Evolutionary conservation across 2,113 vertebrate genomes (phyloP).

Genomic region (Pongo abelii): DNA sequence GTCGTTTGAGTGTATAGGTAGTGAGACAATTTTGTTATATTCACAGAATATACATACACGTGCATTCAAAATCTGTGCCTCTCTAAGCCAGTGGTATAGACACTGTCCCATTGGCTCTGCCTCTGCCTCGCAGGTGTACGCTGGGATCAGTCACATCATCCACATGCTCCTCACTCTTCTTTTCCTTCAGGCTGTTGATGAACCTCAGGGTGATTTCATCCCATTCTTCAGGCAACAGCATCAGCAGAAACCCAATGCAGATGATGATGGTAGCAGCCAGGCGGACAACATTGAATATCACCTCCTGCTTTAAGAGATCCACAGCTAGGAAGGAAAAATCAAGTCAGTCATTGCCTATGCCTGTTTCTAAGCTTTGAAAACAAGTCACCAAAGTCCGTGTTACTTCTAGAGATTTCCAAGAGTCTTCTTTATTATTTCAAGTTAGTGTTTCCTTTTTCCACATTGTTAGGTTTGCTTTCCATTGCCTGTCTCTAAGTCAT

Average conservation of each 20-base stretch:
- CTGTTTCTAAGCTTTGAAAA: not conserved
- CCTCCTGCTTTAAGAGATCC: slow-evolving; percentile 96
- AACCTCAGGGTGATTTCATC: slow-evolving; percentile 96
- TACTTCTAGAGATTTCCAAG: not conserved
- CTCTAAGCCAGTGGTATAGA: slow-evolving; percentile 94
- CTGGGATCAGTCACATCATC: slow-evolving; percentile 94
- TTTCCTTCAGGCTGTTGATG: slow-evolving; percentile 94
- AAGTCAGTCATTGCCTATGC: fast-evolving
- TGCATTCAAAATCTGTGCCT: slow-evolving; percentile 70
- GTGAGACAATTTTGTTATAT: slow-evolving; percentile 86
- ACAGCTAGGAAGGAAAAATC: slow-evolving; percentile 84
- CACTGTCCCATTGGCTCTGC: slow-evolving; percentile 93
- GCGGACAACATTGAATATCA: slow-evolving; percentile 97
- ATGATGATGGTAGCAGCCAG: slow-evolving; percentile 97
- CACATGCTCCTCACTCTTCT: slow-evolving; percentile 93
- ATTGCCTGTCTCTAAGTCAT: not conserved
- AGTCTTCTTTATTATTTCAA: not conserved
- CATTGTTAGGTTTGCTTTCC: not conserved
- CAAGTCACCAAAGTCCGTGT: not conserved
- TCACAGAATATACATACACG: slow-evolving; percentile 89
- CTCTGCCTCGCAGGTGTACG: slow-evolving; percentile 90
- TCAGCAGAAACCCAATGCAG: slow-evolving; percentile 95
- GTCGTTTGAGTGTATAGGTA: slow-evolving; percentile 83
- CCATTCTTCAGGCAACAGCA: slow-evolving; percentile 98
- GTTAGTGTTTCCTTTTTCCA: not conserved